Conservation (phyloP, 2,888 invertebrate species). For the Pristionchus mayeri region DNA sequence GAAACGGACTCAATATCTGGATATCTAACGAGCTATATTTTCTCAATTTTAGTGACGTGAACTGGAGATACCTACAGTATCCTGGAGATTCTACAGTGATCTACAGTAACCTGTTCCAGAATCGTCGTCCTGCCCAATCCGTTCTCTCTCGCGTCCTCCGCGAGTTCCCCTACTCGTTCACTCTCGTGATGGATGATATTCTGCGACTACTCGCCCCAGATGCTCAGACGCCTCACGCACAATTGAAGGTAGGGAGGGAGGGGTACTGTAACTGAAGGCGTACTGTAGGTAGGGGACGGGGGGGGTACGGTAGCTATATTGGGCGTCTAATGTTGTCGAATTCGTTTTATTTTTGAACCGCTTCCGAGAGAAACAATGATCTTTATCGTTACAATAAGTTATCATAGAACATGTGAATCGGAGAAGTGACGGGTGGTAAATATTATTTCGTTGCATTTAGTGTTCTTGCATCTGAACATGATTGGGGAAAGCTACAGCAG, state of each 20-base stretch:
- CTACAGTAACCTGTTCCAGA: constrained; percentile 50
- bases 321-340: too few species aligned
- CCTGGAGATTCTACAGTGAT: too few species aligned
- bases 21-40: background rate
- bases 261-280: background rate
- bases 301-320: background rate
- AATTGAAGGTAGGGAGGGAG: constrained; percentile 81
- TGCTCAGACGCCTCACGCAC: constrained; percentile 82
- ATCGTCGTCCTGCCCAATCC: constrained; percentile 60
- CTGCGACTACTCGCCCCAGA: constrained; percentile 80
- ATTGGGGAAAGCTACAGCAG: too few species aligned
- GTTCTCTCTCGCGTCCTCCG: constrained; percentile 56
- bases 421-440: background rate
- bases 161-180: constrained; percentile 84
- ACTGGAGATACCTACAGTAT: background rate
- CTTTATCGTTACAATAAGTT: too few species aligned
- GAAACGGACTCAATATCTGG: background rate
- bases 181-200: constrained; percentile 82
- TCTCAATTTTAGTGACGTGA: background rate
- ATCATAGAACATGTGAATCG: background rate
- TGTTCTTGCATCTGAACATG: too few species aligned
- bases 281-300: background rate
- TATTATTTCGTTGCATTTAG: too few species aligned
- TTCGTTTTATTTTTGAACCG: too few species aligned
- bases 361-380: too few species aligned